Base-by-base conservation (phyloP, 2,113 vertebrate species). In the Tupaia tana region DNA sequence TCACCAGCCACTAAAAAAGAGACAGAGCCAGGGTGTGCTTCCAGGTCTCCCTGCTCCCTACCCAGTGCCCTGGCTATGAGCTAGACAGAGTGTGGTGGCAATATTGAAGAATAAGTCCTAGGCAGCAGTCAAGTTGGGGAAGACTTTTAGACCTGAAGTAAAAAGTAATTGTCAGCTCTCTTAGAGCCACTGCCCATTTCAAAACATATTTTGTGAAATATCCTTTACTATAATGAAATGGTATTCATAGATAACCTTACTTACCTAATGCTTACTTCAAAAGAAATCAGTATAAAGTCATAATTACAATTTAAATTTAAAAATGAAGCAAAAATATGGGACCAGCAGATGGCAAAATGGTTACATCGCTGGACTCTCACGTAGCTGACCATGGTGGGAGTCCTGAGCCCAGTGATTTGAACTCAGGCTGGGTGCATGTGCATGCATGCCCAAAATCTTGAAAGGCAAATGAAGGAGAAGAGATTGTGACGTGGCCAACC, bases 181-280 rank as follows among this genome's bases (percentile, higher is more conserved):
- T 85, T 31, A 80, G 78, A 69, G 25, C 71, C 25, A 24, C 27
- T 85, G 8, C 29, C 15, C 71, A 20, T 75, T 80, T 84, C 29
- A 64, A 74, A 86, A 64, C 75, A 78, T 89, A 80, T n/a, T 80
- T 56, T 92, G 22, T 91, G 74, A 89, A 85, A 34, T 95, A 63
- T 79, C 83, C 25, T 88, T 86, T 84, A 70, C 52, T 88, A 2
- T 66, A 78, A 83, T 52, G 67, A 87, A 69, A 15, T 73, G 19
- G 59, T 69, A 83, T 61, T 93, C 19, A 22, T 74, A 54, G n/a
- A 29, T 81, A 66, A 34, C 73, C 64, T 74, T 43, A 93, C 15
- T 87, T 77, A 86, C 25, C 29, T 43, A 63, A 70, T 52, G 25
- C 29, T 70, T 14, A 71, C 78, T 87, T 93, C 64, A 70, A 24